Conservation (phyloP, 2,113 vertebrate genomes). For the Hylia prasina region DNA sequence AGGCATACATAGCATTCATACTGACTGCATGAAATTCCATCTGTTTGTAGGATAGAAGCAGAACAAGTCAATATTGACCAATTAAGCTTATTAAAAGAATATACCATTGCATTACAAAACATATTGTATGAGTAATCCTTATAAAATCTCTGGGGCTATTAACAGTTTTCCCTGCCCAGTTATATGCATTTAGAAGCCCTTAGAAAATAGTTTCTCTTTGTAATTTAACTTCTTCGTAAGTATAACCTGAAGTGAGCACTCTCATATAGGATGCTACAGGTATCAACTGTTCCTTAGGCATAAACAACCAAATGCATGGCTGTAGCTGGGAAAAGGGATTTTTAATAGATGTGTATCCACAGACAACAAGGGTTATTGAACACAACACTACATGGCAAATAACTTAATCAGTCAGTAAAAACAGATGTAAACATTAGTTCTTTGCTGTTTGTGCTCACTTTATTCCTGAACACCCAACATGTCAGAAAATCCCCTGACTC, state of each 20-base stretch:
- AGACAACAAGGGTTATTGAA: neutral
- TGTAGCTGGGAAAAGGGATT: neutral
- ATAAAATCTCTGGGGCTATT: neutral
- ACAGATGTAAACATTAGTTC: neutral
- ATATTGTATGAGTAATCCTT: neutral
- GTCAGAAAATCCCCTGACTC: neutral
- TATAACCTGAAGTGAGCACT: neutral
- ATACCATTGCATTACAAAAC: neutral
- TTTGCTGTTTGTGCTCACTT: neutral
- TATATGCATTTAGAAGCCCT: neutral
- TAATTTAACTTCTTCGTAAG: neutral
- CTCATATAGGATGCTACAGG: neutral
- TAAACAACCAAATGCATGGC: neutral
- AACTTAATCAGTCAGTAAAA: neutral
- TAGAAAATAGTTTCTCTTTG: neutral
- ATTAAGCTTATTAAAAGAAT: neutral
- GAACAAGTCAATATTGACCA: neutral
- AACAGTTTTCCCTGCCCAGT: neutral
- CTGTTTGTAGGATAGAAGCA: neutral
- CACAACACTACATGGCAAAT: neutral
- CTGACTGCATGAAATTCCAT: neutral
- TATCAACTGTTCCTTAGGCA: neutral
- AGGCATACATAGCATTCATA: neutral
- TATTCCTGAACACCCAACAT: neutral
- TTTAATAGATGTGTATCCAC: neutral